Percentiles rank a stretch among this genome's conserved stretches.
phyloP scores from a whole-genome alignment of 2,113 vertebrate genomes.

The Equus quagga region DNA sequence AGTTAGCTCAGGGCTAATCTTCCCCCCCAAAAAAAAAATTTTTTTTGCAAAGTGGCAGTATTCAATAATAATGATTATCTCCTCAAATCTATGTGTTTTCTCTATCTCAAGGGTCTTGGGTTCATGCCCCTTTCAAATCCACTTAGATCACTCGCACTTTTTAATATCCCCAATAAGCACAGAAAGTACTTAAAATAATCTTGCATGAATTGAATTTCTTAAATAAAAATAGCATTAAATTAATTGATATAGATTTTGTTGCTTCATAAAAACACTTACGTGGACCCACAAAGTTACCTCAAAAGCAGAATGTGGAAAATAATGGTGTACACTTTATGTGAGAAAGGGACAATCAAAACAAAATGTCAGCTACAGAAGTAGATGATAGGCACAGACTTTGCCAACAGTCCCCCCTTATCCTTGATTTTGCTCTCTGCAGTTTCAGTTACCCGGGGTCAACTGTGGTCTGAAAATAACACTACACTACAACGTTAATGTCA shows the following conservation, averaged over 20 bases:
- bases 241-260: neutral
- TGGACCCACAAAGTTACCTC: neutral
- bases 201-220: neutral
- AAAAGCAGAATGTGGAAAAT: neutral
- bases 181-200: neutral
- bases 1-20: too few relatives aligned
- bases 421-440: too few relatives aligned
- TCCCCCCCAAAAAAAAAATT: too few relatives aligned
- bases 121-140: neutral
- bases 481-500: too few relatives aligned
- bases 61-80: neutral
- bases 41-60: neutral
- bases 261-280: neutral
- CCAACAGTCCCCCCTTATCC: neutral
- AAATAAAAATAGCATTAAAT: constrained; percentile 22
- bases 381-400: neutral
- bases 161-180: neutral
- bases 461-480: too few relatives aligned
- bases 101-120: neutral
- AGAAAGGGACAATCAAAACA: neutral
- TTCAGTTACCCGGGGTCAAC: too few relatives aligned
- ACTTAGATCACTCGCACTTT: neutral
- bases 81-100: neutral
- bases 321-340: neutral
- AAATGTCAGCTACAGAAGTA: neutral